These are phyloP conservation scores for Pipistrellus nathusii DNA, from an alignment of 2,797 vertebrate genomes.

Conservation along the genomic window DNA sequence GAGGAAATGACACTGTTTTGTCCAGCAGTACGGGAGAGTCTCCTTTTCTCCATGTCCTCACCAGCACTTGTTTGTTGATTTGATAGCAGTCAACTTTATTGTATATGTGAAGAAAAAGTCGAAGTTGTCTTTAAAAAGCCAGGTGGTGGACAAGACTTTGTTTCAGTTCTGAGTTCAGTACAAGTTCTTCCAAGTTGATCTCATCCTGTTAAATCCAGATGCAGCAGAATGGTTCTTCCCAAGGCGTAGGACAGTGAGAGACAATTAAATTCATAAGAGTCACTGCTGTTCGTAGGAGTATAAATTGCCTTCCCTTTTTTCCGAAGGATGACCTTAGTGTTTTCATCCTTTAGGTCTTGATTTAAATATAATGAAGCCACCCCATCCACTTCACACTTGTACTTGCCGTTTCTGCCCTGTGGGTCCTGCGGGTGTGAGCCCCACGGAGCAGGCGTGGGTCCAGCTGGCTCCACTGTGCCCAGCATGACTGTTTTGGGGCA, in stretches of 20 bases:
- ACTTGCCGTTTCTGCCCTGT: background rate
- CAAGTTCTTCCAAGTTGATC: background rate
- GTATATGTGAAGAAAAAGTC: background rate
- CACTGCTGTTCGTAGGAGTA: background rate
- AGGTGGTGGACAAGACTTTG: background rate
- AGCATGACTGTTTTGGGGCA: background rate
- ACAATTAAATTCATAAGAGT: background rate
- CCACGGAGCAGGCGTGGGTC: background rate
- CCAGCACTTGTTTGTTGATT: background rate
- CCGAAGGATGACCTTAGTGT: constrained; percentile 1
- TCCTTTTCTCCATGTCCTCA: background rate
- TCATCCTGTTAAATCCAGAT: background rate
- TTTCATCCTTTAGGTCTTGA: background rate
- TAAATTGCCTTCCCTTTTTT: constrained; percentile 30
- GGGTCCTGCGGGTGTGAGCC: background rate
- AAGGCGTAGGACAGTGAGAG: background rate
- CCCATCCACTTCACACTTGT: background rate
- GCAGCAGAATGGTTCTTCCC: background rate
- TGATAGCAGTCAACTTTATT: background rate
- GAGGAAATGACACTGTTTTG: background rate
- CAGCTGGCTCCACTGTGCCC: background rate
- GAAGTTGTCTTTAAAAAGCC: background rate
- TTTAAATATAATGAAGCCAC: constrained; percentile 10
- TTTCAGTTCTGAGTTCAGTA: background rate
- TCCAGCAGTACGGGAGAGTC: background rate